Conservation (phyloP, 2,113 vertebrate species). For the Myiozetetes cayanensis region DNA sequence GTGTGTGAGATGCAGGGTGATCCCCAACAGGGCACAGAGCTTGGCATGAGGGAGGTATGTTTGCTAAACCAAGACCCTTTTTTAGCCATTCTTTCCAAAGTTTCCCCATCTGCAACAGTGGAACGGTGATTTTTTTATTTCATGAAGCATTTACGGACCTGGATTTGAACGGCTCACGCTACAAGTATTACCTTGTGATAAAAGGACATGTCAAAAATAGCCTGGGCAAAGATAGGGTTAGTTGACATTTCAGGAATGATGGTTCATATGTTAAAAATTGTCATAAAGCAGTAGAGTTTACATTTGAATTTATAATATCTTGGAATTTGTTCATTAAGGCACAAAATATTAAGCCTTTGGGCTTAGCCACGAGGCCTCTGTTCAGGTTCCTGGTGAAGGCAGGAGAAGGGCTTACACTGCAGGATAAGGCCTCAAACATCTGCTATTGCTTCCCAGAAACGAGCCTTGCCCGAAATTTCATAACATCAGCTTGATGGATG, state of each 20-base stretch:
- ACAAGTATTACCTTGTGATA: background rate
- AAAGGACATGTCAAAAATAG: background rate
- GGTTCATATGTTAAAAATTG: background rate
- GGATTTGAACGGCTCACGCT: background rate
- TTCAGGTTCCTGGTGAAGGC: background rate
- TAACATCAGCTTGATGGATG: conserved; percentile 26
- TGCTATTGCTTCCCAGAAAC: background rate
- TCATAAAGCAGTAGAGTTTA: background rate
- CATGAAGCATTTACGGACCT: background rate
- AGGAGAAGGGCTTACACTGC: background rate
- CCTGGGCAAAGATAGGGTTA: background rate
- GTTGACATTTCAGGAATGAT: background rate
- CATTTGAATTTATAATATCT: background rate
- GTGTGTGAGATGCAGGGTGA: background rate
- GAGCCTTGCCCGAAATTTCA: background rate
- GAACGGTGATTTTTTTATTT: background rate
- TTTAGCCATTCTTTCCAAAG: background rate
- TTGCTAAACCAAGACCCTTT: background rate
- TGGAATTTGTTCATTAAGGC: background rate
- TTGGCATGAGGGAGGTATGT: background rate
- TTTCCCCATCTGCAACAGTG: background rate
- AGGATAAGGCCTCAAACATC: background rate
- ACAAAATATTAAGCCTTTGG: background rate
- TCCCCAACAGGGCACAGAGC: background rate
- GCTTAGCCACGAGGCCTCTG: background rate